Evolutionary conservation across 2,888 invertebrate species (phyloP).

Genomic region (Apodemia duryi): DNA sequence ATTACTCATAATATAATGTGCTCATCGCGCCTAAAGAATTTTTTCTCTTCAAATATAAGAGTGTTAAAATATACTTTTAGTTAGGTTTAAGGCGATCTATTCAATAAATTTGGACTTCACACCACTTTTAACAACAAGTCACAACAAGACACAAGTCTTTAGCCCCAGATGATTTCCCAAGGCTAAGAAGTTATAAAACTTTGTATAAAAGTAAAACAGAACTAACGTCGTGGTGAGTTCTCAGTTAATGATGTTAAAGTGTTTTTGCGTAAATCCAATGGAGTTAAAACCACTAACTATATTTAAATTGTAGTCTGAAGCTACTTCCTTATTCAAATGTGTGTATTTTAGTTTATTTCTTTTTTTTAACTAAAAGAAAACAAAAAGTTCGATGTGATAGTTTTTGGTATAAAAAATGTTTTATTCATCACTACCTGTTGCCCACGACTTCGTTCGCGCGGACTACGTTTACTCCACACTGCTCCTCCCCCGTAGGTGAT

Average conservation of each 20-base stretch:
- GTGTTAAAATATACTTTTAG: not conserved
- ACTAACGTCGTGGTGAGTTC: constrained; percentile 8
- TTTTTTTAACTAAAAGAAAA: not conserved
- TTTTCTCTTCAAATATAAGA: not conserved
- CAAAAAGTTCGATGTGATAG: too few relatives aligned
- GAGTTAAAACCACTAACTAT: not conserved
- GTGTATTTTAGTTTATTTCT: not conserved
- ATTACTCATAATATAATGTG: not conserved
- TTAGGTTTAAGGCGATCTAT: not conserved
- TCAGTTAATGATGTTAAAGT: constrained; percentile 5
- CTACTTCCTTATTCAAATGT: not conserved
- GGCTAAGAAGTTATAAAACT: constrained; percentile 15
- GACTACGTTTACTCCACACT: too few relatives aligned
- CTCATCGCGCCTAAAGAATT: not conserved
- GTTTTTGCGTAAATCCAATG: constrained; percentile 8
- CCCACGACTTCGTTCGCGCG: too few relatives aligned
- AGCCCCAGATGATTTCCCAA: not conserved
- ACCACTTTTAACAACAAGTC: too few relatives aligned
- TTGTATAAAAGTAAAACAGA: constrained; percentile 18
- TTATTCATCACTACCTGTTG: too few relatives aligned
- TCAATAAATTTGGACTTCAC: constrained; percentile 1
- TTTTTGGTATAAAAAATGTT: too few relatives aligned
- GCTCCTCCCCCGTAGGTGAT: too few relatives aligned
- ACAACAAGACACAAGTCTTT: too few relatives aligned
- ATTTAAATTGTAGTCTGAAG: not conserved